Evolutionary conservation across 2,797 vertebrate genomes (phyloP).

Genomic region (Synaphobranchus kaupii): DNA sequence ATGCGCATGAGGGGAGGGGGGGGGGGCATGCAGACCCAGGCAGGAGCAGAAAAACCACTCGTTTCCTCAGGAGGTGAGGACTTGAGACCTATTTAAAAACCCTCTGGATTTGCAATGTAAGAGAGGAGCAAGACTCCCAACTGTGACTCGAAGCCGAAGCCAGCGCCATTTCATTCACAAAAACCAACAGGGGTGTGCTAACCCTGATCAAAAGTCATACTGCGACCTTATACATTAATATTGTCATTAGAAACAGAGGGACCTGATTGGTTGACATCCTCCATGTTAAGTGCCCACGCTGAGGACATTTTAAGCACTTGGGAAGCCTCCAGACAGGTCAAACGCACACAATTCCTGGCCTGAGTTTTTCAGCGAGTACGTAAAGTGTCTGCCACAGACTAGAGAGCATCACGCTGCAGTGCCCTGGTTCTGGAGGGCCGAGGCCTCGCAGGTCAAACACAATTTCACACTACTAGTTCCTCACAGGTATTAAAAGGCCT

Average conservation of each 20-base stretch:
- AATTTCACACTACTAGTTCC: neutral
- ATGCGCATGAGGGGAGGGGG: neutral
- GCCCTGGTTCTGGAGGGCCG: neutral
- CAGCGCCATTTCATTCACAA: neutral
- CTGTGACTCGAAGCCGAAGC: neutral
- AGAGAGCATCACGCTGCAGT: neutral
- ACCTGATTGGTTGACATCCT: neutral
- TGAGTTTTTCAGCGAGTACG: neutral
- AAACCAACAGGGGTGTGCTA: too few species aligned
- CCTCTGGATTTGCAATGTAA: neutral
- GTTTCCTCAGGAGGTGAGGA: neutral
- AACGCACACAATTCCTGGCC: neutral
- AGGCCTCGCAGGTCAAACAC: neutral
- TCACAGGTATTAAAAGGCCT: neutral
- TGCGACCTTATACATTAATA: neutral
- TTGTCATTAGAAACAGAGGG: neutral
- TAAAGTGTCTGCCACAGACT: too few species aligned
- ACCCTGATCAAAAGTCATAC: neutral
- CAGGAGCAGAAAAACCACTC: neutral
- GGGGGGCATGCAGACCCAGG: neutral
- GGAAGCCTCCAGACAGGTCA: neutral
- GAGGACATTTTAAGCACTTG: neutral
- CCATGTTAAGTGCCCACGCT: neutral
- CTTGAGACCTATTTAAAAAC: neutral
- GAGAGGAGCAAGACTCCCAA: neutral